Percentiles rank a stretch among this genome's conserved stretches.
These are phyloP conservation scores for Cantharis lateralis DNA, from an alignment of 2,888 invertebrate genomes.

Conservation along the genomic window DNA sequence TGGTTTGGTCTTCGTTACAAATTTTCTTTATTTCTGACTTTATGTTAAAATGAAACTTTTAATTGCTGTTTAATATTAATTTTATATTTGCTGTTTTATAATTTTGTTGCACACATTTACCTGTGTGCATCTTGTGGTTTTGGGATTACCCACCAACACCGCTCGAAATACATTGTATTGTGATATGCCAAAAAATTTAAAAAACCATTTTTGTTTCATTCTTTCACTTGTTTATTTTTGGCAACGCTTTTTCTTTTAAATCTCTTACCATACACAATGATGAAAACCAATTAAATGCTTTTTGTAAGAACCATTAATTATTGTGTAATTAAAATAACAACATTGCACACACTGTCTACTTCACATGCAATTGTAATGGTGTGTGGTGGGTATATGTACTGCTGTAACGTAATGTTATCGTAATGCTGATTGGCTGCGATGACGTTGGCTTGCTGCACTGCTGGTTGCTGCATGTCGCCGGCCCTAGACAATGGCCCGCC, in stretches of 20 bases:
- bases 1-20: conserved; percentile 37
- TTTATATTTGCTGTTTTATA: conserved; percentile 37
- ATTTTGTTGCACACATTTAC: conserved; percentile 35
- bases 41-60: conserved; percentile 25
- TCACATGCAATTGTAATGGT: conserved; percentile 46
- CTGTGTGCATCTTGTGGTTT: conserved; percentile 36
- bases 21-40: conserved; percentile 27
- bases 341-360: conserved; percentile 28
- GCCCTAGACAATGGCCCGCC: conserved; percentile 65
- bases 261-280: neutral
- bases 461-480: conserved; percentile 64
- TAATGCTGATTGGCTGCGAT: conserved; percentile 57
- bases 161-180: conserved; percentile 23
- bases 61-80: conserved; percentile 30
- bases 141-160: conserved; percentile 52
- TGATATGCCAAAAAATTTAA: neutral
- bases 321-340: conserved; percentile 6
- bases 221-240: neutral
- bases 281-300: neutral
- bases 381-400: conserved; percentile 55
- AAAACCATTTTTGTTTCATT: neutral
- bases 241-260: neutral
- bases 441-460: conserved; percentile 56
- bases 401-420: conserved; percentile 57
- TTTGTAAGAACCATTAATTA: neutral